A percentile compares a stretch with the other conserved stretches of the same genome.
phyloP scores from a whole-genome alignment of 2,113 vertebrate species.

The Hippopotamus amphibius region DNA sequence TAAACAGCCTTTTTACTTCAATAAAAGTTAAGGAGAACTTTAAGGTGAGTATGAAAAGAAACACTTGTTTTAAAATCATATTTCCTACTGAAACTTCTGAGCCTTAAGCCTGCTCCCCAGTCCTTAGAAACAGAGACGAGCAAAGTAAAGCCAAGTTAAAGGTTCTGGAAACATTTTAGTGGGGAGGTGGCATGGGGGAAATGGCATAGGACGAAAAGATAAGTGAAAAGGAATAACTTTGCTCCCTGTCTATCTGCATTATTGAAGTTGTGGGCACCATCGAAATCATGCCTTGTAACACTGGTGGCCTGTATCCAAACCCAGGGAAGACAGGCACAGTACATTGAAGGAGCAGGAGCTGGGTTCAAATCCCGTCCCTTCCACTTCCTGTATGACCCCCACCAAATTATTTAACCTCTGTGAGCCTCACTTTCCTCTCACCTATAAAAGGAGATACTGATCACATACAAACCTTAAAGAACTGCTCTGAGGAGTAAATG shows the following conservation, averaged over 20 bases:
- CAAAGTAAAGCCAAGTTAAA: background rate
- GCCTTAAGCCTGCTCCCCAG: background rate
- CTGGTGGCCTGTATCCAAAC: background rate
- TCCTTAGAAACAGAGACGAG: background rate
- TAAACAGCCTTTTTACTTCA: background rate
- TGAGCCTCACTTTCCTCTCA: background rate
- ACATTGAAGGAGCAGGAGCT: no score
- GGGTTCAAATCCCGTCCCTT: background rate
- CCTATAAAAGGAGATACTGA: background rate
- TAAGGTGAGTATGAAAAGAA: background rate
- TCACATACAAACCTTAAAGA: background rate
- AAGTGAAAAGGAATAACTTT: background rate
- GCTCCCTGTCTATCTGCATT: background rate
- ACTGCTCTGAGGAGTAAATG: background rate
- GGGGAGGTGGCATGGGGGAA: background rate
- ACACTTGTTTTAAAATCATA: background rate
- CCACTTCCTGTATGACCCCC: background rate
- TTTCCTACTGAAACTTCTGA: background rate
- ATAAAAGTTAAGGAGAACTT: conserved; percentile 3
- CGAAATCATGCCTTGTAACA: background rate
- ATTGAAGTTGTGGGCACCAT: no score
- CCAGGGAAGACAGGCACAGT: rapidly evolving
- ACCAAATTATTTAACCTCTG: background rate
- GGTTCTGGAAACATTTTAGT: background rate
- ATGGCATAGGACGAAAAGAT: background rate